Conservation (phyloP, 2,888 invertebrate genomes). For the Lagria hirta region DNA sequence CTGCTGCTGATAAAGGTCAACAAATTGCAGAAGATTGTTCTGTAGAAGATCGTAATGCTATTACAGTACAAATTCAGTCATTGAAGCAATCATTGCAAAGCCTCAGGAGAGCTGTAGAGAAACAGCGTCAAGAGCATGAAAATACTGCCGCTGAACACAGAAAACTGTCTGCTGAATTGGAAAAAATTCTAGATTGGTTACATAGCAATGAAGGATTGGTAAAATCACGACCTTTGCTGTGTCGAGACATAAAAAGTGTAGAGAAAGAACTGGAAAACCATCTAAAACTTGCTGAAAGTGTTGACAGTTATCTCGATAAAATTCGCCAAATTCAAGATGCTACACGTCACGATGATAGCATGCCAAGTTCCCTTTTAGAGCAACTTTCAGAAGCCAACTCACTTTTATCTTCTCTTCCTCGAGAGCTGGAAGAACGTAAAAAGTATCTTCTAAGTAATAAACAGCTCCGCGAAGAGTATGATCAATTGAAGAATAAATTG, state of each 20-base stretch:
- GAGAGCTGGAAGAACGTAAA: slow-evolving; percentile 77
- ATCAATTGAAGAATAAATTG: slow-evolving; percentile 73
- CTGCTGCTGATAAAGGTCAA: slow-evolving; percentile 89
- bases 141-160: slow-evolving; percentile 84
- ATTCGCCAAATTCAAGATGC: slow-evolving; percentile 67
- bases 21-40: slow-evolving; percentile 91
- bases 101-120: slow-evolving; percentile 79
- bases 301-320: slow-evolving; percentile 67
- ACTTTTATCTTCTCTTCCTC: slow-evolving; percentile 73
- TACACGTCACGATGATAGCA: slow-evolving; percentile 72
- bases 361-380: slow-evolving; percentile 79
- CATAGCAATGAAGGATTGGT: slow-evolving; percentile 80
- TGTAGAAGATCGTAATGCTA: slow-evolving; percentile 80
- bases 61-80: slow-evolving; percentile 84
- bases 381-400: slow-evolving; percentile 84
- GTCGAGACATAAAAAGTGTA: slow-evolving; percentile 76
- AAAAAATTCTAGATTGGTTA: slow-evolving; percentile 79
- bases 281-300: slow-evolving; percentile 65
- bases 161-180: slow-evolving; percentile 80
- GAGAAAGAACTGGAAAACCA: slow-evolving; percentile 81
- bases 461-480: slow-evolving; percentile 74
- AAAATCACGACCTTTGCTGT: slow-evolving; percentile 79
- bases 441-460: slow-evolving; percentile 79
- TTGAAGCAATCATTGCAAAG: slow-evolving; percentile 81
- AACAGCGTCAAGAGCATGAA: slow-evolving; percentile 84